Base-by-base conservation (phyloP, 2,888 invertebrate genomes). In the Meteorus cinctellus region DNA sequence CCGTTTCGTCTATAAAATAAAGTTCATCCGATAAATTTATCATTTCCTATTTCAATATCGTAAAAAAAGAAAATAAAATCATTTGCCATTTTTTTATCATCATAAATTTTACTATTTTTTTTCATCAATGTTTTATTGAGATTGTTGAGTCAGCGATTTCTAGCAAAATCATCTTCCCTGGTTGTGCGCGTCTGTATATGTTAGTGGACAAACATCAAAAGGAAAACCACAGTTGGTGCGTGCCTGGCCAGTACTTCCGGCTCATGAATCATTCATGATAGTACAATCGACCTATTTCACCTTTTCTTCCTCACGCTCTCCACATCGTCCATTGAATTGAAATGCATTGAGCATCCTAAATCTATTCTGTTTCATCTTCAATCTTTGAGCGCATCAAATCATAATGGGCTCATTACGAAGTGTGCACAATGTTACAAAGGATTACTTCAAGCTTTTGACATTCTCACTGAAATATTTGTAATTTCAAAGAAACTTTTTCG, bases 151-250 rank as follows among this genome's bases (percentile, higher is more conserved):
- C 24, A 6, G 19, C 55, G 6, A 19, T n/a, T n/a, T 55, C n/a
- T 19, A 5, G 2, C n/a, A 4, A 55, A 55, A 55, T 8, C n/a
- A 19, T 55, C 19, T 6, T 29, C 16, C 16, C 19, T 19, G 4
- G 16, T 4, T 63, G 31, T 2, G 14, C n/a, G 6, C 29, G 14
- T 27, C 14, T 31, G 16, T 62, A 24, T 31, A 3, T 19, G 19
- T 31, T 36, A n/a, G 60, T 14, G 16, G 29, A 69, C 66, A 67
- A 72, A 79, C 75, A 78, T 76, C 72, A 74, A 75, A 78, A 78
- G 72, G 72, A 51, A 59, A 68, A 59, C 34, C 65, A 27, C 55
- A 55, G 55, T 59, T 59, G 71, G 41, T 66, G 65, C 59, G 45
- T 29, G 34, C 31, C 65, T 65, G 31, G 24, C 41, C 45, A 63